Percentiles rank a stretch among this genome's conserved stretches.
Evolutionary conservation across 2,113 vertebrate genomes (phyloP).

Genomic region (Pheucticus melanocephalus): DNA sequence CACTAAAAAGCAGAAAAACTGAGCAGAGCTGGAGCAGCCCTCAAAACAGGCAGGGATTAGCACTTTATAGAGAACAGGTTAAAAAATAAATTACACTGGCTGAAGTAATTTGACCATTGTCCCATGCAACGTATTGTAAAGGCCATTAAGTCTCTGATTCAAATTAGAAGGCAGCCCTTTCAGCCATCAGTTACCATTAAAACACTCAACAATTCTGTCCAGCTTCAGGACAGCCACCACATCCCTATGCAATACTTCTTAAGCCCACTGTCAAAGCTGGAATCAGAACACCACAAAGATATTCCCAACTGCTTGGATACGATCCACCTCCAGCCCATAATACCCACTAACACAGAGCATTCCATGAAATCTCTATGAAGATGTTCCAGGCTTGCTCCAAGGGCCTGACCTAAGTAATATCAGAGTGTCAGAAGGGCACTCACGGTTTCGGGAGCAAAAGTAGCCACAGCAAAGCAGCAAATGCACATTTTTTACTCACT

Average conservation of each 20-base stretch:
- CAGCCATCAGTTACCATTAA: not conserved
- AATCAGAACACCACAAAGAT: not conserved
- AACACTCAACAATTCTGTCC: not conserved
- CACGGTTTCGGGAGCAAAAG: fast-evolving
- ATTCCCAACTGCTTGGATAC: not conserved
- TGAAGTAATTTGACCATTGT: conserved; percentile 2
- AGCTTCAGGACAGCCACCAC: not conserved
- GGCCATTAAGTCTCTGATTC: not conserved
- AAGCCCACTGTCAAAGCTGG: fast-evolving
- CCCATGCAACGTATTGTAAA: not conserved
- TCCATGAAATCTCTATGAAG: not conserved
- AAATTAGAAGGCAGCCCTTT: not conserved
- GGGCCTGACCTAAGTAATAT: not conserved
- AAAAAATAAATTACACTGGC: not conserved
- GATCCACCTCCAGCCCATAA: not conserved
- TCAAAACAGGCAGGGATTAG: not conserved
- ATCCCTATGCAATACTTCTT: fast-evolving
- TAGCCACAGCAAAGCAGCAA: not conserved
- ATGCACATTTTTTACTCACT: conserved; percentile 9
- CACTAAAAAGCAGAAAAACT: not conserved
- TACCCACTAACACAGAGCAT: not conserved
- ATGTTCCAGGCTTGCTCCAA: not conserved
- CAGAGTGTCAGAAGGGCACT: not conserved
- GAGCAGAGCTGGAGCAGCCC: not conserved
- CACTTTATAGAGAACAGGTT: not conserved